These are phyloP conservation scores for Yponomeuta malinellus DNA, from an alignment of 2,888 invertebrate species.

Conservation along the genomic window DNA sequence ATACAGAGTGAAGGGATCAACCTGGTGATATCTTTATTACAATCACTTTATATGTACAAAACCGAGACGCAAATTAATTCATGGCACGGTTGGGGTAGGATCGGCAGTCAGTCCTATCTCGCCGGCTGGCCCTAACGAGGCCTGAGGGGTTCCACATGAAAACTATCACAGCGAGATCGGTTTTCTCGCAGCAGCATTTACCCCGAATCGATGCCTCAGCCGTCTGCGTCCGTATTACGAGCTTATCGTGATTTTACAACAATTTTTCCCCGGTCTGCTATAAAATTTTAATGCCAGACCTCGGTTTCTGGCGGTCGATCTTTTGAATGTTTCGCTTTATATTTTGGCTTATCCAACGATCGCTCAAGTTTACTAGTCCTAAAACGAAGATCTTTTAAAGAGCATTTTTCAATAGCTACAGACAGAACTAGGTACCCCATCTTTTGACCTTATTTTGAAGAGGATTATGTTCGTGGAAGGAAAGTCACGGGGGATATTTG, in stretches of 20 bases:
- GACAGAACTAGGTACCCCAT: neutral
- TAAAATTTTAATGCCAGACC: slow-evolving; percentile 2
- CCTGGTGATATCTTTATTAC: slow-evolving; percentile 57
- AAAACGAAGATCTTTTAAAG: neutral
- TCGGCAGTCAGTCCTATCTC: slow-evolving; percentile 15
- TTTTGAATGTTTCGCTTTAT: neutral
- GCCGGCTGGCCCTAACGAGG: slow-evolving; percentile 12
- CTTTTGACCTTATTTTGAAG: neutral
- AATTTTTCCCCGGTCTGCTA: slow-evolving; percentile 8
- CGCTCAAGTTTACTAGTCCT: neutral
- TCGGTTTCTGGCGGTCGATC: neutral
- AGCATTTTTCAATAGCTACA: neutral
- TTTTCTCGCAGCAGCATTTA: slow-evolving; percentile 56
- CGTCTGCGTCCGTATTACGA: slow-evolving; percentile 5
- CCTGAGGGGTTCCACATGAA: slow-evolving; percentile 25
- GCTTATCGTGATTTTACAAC: slow-evolving; percentile 9
- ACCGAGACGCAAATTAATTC: slow-evolving; percentile 64
- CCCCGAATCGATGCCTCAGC: slow-evolving; percentile 17
- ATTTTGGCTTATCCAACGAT: neutral
- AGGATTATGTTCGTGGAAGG: slow-evolving; percentile 1
- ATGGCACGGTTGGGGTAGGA: slow-evolving; percentile 48
- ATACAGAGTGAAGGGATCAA: slow-evolving; percentile 35
- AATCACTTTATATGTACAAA: slow-evolving; percentile 56
- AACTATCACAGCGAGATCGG: slow-evolving; percentile 67
- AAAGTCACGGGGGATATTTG: slow-evolving; percentile 25